phyloP scores from a whole-genome alignment of 2,888 invertebrate species.

The Leptinotarsa peninsularis region DNA sequence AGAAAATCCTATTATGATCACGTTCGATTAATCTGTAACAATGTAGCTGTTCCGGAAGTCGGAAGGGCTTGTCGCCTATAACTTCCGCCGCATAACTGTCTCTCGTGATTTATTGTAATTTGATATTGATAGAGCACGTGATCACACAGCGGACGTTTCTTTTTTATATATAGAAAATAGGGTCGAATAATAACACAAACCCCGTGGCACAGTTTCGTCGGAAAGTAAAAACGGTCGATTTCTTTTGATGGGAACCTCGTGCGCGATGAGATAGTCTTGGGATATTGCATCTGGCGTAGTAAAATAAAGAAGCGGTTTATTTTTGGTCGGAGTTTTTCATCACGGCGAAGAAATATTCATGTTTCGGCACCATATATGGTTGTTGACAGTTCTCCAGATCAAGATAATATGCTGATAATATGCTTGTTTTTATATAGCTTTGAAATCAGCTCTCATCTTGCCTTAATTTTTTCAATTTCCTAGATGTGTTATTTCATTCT shows the following conservation, averaged over 20 bases:
- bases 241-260: conserved; percentile 16
- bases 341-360: not conserved
- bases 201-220: conserved; percentile 12
- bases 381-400: not conserved
- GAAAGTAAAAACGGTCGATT: conserved; percentile 14
- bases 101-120: conserved; percentile 47
- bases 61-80: conserved; percentile 45
- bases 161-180: conserved; percentile 27
- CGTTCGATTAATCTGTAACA: conserved; percentile 17
- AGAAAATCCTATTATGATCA: conserved; percentile 7
- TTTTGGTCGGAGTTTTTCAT: conserved; percentile 10
- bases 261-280: not conserved
- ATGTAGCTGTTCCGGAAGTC: conserved; percentile 38
- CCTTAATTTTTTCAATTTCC: no score
- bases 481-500: no score
- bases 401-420: not conserved
- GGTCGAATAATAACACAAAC: conserved; percentile 28
- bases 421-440: not conserved
- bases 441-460: no score
- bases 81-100: conserved; percentile 47
- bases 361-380: not conserved
- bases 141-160: conserved; percentile 26
- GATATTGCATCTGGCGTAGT: conserved; percentile 16
- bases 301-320: conserved; percentile 7
- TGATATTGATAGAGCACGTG: conserved; percentile 45